Base-by-base conservation (phyloP, 1,140 invertebrate species). In the Ephestia elutella region DNA sequence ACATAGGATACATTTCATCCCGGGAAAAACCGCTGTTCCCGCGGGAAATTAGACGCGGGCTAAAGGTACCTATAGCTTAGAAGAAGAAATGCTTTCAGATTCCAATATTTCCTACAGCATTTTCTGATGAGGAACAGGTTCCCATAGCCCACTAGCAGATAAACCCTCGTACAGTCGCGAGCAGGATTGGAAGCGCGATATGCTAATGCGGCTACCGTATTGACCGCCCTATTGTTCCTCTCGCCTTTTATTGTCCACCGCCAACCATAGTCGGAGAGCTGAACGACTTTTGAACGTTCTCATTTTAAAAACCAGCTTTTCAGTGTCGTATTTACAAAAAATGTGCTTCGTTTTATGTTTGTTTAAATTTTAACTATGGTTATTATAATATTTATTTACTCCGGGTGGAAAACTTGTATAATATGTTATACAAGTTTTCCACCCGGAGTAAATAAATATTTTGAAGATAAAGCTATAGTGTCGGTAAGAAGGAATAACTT, bases 141-240 rank as follows among this genome's bases (percentile, higher is more conserved):
- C 38, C 38, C 38, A 44, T 44, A 44, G 38, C 38, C 32, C 57
- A 44, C 38, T 2, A 13, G 13, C 38, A 44, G 38, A 44, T 44
- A 44, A 44, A 44, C 1, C 38, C n/a, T n/a, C 38, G 3, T 9
- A 35, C 44, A 32, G 49, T 28, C 38, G 71, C 65, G n/a, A n/a
- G 71, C 63, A 60, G 60, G 48, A 51, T 56, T 65, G 72, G 78
- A 75, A 78, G 68, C 70, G 63, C 76, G 80, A 81, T 83, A 83
- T 83, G 80, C 80, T 70, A 83, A 83, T 83, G 17, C 55, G 59
- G 78, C 78, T 83, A 79, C 80, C 68, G 78, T 80, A 80, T 75
- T 73, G 77, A 71, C 71, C 73, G 73, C 67, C 71, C 72, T 65
- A 79, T 81, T 79, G 78, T 79, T 62, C 66, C 64, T 59, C 58